phyloP scores from a whole-genome alignment of 2,113 vertebrate genomes.

The Nanorana parkeri region DNA sequence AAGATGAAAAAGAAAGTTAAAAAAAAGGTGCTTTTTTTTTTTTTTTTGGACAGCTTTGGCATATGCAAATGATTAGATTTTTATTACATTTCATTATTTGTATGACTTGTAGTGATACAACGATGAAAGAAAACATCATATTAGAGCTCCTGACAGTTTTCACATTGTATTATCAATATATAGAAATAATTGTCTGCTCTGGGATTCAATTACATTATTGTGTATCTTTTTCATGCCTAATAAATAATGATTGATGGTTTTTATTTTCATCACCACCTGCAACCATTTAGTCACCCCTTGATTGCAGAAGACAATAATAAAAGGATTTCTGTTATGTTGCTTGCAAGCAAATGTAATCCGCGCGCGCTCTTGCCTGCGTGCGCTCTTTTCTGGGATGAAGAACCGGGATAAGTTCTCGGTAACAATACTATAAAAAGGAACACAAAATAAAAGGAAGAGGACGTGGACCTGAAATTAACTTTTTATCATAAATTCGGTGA shows the following conservation, averaged over 20 bases:
- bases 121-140: slow-evolving; percentile 99
- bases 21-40: slow-evolving; percentile 64
- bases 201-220: slow-evolving; percentile 99
- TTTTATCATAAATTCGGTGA: neutral
- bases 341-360: slow-evolving; percentile 75
- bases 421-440: neutral
- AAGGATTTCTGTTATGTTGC: slow-evolving; percentile 81
- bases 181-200: slow-evolving; percentile 99
- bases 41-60: slow-evolving; percentile 75
- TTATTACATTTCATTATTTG: slow-evolving; percentile 99
- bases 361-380: neutral
- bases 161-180: slow-evolving; percentile 99
- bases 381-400: slow-evolving; percentile 10
- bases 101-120: slow-evolving; percentile 90
- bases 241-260: slow-evolving; percentile 99
- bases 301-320: slow-evolving; percentile 93
- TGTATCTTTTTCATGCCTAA: slow-evolving; percentile 99
- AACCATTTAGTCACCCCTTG: slow-evolving; percentile 98
- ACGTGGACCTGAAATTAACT: neutral
- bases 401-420: neutral
- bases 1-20: slow-evolving; percentile 64
- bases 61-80: slow-evolving; percentile 93
- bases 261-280: slow-evolving; percentile 99
- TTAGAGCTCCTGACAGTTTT: slow-evolving; percentile 99
- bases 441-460: neutral